Evolutionary conservation across 2,113 vertebrate species (phyloP), one percentile per base, ranked within the genome.

Genomic region (Okapia johnstoni): DNA sequence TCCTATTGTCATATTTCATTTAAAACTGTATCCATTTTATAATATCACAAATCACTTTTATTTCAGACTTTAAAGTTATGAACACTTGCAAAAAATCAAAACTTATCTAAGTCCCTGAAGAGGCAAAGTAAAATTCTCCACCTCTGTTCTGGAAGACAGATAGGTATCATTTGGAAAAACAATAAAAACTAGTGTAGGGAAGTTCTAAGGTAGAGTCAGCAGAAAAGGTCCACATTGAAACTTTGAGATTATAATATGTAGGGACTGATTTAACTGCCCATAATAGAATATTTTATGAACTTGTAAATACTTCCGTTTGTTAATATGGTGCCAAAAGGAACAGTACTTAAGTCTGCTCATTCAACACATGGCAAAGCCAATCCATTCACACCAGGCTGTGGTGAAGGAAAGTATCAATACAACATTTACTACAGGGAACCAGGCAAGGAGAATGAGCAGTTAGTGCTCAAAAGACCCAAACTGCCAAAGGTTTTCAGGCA

Each of bases 61-160:
- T 54, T 55, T 50, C 79, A 80, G 40, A 43, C n/a, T 66, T 89
- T n/a, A 43, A 66, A 77, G 11, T 66, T 93, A 3, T 16, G 33
- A 85, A 30, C 13, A 66, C 7, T 54, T 79, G 57, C 12, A 60
- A 86, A 88, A 87, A 48, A 28, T 28, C 4, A 48, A 90, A 79
- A 87, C 52, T 80, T 80, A 86, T 76, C 54, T 50, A 84, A 52
- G 33, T 8, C 17, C 3, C 33, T 26, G 16, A 50, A 87, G 25
- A 90, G 11, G 28, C 21, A 77, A 93, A 84, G 17, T 57, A 90
- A 87, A 77, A 40, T 50, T 84, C 63, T 94, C 26, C 46, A 8
- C 30, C 77, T 87, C 28, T 88, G 15, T 4, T 30, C 43, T 6
- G 23, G 36, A 88, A 92, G 7, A 58, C 5, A 92, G 43, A 15